Evolutionary conservation across 2,797 vertebrate genomes (phyloP).

Genomic region (Pterois miles): DNA sequence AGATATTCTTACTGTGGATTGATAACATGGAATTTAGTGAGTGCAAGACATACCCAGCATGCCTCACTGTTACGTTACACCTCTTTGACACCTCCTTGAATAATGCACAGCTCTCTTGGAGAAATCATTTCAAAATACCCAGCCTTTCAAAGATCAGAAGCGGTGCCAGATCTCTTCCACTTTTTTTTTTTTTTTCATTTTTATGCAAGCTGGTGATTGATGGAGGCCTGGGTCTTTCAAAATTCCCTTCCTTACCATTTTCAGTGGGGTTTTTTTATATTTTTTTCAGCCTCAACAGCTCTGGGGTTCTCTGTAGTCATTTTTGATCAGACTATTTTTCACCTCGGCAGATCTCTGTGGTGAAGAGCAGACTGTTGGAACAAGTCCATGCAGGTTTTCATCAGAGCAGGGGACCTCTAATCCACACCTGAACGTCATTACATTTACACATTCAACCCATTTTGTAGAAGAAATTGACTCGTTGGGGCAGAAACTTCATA

Average conservation of each 20-base stretch:
- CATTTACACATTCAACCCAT: slow-evolving; percentile 12
- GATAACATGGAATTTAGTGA: not conserved
- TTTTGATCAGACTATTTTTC: slow-evolving; percentile 46
- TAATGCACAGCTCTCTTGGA: slow-evolving; percentile 9
- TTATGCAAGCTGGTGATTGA: slow-evolving; percentile 13
- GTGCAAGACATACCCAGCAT: not conserved
- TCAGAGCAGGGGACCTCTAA: slow-evolving; percentile 33
- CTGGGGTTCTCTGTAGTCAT: not conserved
- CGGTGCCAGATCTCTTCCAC: not conserved
- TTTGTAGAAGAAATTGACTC: slow-evolving; percentile 24
- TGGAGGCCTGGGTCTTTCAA: slow-evolving; percentile 3
- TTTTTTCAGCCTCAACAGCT: not conserved
- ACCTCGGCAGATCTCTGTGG: slow-evolving; percentile 22
- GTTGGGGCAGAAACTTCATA: slow-evolving; percentile 6
- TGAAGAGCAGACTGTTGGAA: slow-evolving; percentile 13
- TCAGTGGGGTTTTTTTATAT: not conserved
- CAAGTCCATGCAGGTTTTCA: slow-evolving; percentile 23
- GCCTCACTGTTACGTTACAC: not conserved
- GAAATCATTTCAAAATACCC: slow-evolving; percentile 6
- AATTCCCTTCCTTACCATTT: slow-evolving; percentile 22
- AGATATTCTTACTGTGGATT: not conserved
- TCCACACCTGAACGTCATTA: slow-evolving; percentile 21
- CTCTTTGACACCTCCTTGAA: slow-evolving; percentile 12
- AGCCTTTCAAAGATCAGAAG: slow-evolving; percentile 9
- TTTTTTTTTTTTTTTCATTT: slow-evolving; percentile 7